These are phyloP conservation scores for Orchestia grillus DNA, from an alignment of 1,140 invertebrate genomes.

Conservation along the genomic window DNA sequence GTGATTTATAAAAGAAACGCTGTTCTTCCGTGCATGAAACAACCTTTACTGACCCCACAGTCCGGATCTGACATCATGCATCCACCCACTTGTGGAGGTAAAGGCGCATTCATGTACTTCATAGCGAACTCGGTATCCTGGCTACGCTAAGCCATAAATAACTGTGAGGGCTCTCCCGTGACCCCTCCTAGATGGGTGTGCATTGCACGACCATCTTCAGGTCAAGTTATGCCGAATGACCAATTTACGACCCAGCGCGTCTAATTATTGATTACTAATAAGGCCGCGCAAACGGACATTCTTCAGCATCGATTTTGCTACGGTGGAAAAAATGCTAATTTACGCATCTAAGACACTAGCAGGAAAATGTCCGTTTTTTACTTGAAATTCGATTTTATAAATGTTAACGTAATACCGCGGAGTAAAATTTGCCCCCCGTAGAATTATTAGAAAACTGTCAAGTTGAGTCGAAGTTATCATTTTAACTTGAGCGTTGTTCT, in stretches of 20 bases:
- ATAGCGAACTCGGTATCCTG: neutral
- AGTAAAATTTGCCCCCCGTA: neutral
- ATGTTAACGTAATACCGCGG: neutral
- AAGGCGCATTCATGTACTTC: neutral
- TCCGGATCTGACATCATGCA: neutral
- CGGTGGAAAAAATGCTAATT: neutral
- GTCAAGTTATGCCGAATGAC: conserved; percentile 7
- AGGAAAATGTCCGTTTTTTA: neutral
- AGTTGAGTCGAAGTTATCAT: neutral
- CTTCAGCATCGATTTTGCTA: neutral
- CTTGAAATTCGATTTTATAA: neutral
- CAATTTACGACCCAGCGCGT: conserved; percentile 5
- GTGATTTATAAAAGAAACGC: neutral
- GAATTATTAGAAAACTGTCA: neutral
- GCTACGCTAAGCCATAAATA: neutral
- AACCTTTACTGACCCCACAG: neutral
- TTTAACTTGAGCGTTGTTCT: neutral
- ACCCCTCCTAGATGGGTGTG: neutral
- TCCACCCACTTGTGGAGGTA: neutral
- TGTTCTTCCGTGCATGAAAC: neutral
- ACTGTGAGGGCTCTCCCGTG: neutral
- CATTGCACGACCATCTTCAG: neutral
- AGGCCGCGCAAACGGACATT: neutral
- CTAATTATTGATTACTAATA: conserved; percentile 11
- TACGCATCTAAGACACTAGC: neutral